A percentile compares a stretch with the other conserved stretches of the same genome.
Conservation (phyloP, 1,140 invertebrate genomes). For the Cydia strobilella region DNA sequence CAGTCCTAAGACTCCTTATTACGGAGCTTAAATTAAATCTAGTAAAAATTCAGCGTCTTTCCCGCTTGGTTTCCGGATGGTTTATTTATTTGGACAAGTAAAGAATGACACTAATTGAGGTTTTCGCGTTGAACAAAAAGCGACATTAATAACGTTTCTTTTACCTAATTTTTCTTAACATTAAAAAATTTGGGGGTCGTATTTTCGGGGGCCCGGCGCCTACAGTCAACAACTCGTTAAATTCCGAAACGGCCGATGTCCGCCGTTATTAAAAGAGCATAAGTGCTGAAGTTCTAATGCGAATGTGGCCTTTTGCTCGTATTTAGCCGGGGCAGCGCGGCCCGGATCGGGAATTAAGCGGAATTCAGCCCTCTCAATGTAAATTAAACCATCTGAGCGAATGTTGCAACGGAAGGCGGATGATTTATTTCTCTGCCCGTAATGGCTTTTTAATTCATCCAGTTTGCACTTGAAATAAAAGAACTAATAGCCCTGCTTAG, state of each 20-base stretch:
- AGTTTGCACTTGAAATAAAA: conserved; percentile 29
- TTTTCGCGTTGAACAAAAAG: conserved; percentile 29
- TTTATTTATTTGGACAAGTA: conserved; percentile 23
- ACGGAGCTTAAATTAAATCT: conserved; percentile 11
- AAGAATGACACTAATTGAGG: conserved; percentile 27
- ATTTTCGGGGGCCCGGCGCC: conserved; percentile 35
- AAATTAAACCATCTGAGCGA: conserved; percentile 52
- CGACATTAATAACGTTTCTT: conserved; percentile 31
- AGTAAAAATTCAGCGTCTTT: not conserved
- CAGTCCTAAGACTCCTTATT: not conserved
- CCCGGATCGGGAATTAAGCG: conserved; percentile 44
- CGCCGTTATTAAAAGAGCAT: not conserved
- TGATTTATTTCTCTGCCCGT: conserved; percentile 47
- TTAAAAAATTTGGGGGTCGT: conserved; percentile 22
- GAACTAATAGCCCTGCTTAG: conserved; percentile 27
- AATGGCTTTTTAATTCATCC: conserved; percentile 47
- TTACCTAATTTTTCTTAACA: conserved; percentile 27
- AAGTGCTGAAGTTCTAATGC: not conserved
- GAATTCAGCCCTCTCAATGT: conserved; percentile 43
- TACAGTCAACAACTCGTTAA: conserved; percentile 52
- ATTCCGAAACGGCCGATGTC: conserved; percentile 36
- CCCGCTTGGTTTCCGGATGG: not conserved
- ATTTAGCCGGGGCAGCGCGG: not conserved
- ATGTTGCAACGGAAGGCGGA: conserved; percentile 47
- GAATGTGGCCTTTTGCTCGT: not conserved